phyloP scores from a whole-genome alignment of 2,888 invertebrate species.

The Lepeophtheirus nordmannii region DNA sequence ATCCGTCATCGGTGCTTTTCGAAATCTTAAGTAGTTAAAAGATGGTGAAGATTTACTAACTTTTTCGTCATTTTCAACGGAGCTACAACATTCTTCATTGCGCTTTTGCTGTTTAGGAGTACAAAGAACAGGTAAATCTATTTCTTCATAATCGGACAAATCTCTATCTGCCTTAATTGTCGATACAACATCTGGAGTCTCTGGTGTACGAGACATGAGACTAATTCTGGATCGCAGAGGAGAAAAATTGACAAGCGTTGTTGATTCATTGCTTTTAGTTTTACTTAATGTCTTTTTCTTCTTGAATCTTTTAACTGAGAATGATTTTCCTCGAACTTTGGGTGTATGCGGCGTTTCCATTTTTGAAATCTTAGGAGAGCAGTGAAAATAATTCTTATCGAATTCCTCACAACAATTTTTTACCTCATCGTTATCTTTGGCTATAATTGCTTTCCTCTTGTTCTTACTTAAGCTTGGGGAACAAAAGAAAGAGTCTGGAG shows the following conservation, averaged over 20 bases:
- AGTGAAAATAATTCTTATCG: not conserved
- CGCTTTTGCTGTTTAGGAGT: not conserved
- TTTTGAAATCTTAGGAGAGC: not conserved
- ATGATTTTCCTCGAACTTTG: constrained; percentile 10
- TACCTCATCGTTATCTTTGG: no score
- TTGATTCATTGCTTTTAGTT: not conserved
- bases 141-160: not conserved
- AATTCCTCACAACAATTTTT: no score
- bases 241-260: constrained; percentile 2
- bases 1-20: not conserved
- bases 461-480: no score
- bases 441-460: no score
- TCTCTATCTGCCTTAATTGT: not conserved
- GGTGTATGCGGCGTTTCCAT: constrained; percentile 22
- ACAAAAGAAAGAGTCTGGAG: not conserved
- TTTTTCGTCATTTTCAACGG: not conserved
- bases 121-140: no score
- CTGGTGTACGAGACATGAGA: not conserved
- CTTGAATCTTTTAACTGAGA: constrained; percentile 20
- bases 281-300: constrained; percentile 20
- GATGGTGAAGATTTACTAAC: not conserved
- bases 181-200: not conserved
- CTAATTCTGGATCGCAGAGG: constrained; percentile 4
- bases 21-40: no score
- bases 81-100: not conserved